Evolutionary conservation across 2,888 invertebrate genomes (phyloP), one percentile per base, ranked within the genome.

Genomic region (Sycophila texana): DNA sequence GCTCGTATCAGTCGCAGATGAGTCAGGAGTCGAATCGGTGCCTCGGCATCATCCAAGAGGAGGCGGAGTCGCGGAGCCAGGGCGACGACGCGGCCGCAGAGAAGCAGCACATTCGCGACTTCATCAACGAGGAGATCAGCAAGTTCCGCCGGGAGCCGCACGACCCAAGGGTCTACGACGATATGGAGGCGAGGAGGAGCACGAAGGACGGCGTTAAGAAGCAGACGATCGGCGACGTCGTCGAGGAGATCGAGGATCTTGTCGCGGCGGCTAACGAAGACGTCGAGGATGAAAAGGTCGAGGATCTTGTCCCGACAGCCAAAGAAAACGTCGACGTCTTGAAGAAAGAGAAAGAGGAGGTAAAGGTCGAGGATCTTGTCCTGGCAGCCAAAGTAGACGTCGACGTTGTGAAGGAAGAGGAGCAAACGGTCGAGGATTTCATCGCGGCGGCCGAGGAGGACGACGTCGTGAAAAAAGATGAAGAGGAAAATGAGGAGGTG

Each of bases 41-140:
- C 83, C 91, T 96, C 86, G 95, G 95, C 86, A 95, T 95, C 7
- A 96, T 96, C 83, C 94, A 94, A 85, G 96, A 96, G 90, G 96
- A 96, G 91, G 93, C 93, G 4, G 95, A 95, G 85, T 57, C 14
- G 0, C 57, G 16, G 70, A 53, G n/a, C 60, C 77, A 65, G 13
- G 18, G 26, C 39, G 53, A 65, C 10, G 16, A 90, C 85, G 92
- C 93, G 5, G 94, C 94, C 83, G 92, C 93, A 82, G 91, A 86
- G 75, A 88, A 88, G 70, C 88, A 86, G 26, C 88, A 88, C 49
- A 89, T 90, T 68, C 83, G 89, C n/a, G 92, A 83, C 92, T 94
- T 84, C 87, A 93, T 84, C 87, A 93, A 85, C 91, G 92, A 84
- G 90, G 93, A 84, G 91, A 92, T 89, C 85, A 92, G 85, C 88